Base-by-base conservation (phyloP, 2,113 vertebrate species). In the Bothrops jararaca region DNA sequence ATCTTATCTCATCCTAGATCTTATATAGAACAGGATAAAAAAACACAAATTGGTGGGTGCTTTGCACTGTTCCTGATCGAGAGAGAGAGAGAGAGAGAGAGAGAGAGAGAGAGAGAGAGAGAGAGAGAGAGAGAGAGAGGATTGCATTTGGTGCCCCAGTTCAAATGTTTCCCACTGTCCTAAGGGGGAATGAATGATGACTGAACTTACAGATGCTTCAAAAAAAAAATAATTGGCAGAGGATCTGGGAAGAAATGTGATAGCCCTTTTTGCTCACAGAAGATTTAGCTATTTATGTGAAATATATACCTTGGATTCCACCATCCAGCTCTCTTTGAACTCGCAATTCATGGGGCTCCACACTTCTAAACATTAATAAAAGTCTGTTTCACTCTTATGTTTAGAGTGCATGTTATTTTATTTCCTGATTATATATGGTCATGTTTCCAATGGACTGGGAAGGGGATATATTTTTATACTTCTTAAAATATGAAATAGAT, bases 161-260 rank as follows among this genome's bases (percentile, higher is more conserved):
- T 89, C 87, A 94, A 92, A 94, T 23, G 24, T 57, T 94, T 95
- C 86, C 52, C 9, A 54, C n/a, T 94, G 57, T 91, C 89, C 50
- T 93, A 92, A 34, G 60, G 92, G 69, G 92, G 24, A 57, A 95
- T 34, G 11, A 94, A 22, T 0, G 0, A 94, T 23, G 42, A 95
- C 88, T 89, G 94, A 95, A 94, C 93, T 93, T 93, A 69, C 94
- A 95, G 93, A 85, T 60, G 80, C 42, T 94, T 56, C 18, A 20
- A 6, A 80, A 74, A 39, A 91, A 95, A 89, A 90, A n/a, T n/a
- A 89, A 89, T 87, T 39, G 94, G 2, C 91, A 90, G 56, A 34
- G 48, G 92, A 53, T 92, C 94, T 95, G 90, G 80, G 58, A 96
- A 95, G 95, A 95, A 95, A 96, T 4, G 1, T 57, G 52, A 95